These are phyloP conservation scores for Eupithecia subfuscata DNA, from an alignment of 2,888 invertebrate genomes.

Conservation along the genomic window DNA sequence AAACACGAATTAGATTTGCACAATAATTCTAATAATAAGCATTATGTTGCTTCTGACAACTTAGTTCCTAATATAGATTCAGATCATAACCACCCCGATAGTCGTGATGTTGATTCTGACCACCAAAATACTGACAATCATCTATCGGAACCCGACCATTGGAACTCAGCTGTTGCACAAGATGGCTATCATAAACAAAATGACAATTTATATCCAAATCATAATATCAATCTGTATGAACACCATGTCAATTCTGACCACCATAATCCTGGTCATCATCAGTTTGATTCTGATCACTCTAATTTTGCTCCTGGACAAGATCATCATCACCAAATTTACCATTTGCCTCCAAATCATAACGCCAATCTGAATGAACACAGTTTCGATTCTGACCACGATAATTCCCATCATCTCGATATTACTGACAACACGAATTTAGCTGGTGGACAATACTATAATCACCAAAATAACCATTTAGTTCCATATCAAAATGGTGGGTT, in stretches of 20 bases:
- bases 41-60: no score
- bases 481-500: no score
- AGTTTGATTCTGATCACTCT: background rate
- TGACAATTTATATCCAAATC: background rate
- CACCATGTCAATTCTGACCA: background rate
- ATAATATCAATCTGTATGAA: background rate
- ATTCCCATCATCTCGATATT: background rate
- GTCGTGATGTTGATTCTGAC: background rate
- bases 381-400: background rate
- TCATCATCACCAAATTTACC: background rate
- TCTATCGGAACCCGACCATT: no score
- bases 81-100: background rate
- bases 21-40: background rate
- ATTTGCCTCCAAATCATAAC: background rate
- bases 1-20: background rate
- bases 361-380: no score
- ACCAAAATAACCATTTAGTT: no score
- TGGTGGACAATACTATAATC: no score
- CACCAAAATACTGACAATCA: background rate
- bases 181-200: background rate
- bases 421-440: no score
- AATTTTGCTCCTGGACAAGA: background rate
- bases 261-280: background rate
- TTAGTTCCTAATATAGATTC: background rate
- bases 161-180: no score